Evolutionary conservation across 1,140 invertebrate species (phyloP).

Genomic region (Camponotus vicinus): DNA sequence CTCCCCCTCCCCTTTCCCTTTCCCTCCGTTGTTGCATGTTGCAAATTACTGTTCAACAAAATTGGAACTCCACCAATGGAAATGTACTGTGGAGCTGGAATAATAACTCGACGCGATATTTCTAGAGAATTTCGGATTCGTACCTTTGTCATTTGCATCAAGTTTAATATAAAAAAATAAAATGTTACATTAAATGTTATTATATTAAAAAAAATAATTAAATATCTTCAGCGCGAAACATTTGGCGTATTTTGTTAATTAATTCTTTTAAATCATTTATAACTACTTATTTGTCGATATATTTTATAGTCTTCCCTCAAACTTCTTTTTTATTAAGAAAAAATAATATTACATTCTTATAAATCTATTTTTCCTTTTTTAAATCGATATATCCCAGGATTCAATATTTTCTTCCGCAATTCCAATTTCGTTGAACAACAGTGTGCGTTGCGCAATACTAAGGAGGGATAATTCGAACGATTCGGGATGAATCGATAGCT

Average conservation of each 20-base stretch:
- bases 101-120: neutral
- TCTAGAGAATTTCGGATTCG: neutral
- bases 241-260: no score
- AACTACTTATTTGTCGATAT: no score
- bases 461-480: neutral
- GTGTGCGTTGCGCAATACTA: neutral
- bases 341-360: neutral
- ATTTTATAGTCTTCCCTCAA: no score
- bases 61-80: neutral
- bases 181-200: no score
- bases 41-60: slow-evolving; percentile 28
- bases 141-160: neutral
- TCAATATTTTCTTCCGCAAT: neutral
- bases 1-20: no score
- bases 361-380: neutral
- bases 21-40: slow-evolving; percentile 3
- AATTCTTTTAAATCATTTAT: no score
- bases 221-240: no score
- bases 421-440: slow-evolving; percentile 6
- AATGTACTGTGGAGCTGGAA: neutral
- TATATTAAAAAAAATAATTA: no score
- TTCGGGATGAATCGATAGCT: slow-evolving; percentile 46
- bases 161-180: no score
- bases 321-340: no score
- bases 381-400: neutral